A percentile compares a stretch with the other conserved stretches of the same genome.
Evolutionary conservation across 1,140 invertebrate genomes (phyloP).

Genomic region (Parasteatoda tepidariorum): DNA sequence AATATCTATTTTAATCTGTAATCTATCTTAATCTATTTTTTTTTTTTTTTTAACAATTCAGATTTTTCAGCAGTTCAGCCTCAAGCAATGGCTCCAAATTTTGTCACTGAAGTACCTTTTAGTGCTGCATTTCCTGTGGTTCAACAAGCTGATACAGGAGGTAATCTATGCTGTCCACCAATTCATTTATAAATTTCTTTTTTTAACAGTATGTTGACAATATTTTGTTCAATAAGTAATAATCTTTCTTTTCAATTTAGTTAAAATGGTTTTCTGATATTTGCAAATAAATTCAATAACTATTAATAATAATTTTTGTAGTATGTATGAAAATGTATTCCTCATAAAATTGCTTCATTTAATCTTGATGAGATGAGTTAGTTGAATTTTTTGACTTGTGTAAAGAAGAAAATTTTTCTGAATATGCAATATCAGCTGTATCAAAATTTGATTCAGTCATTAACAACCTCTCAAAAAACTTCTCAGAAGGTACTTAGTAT

Average conservation of each 20-base stretch:
- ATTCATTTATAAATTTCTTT: no score
- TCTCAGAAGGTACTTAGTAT: slow-evolving; percentile 94
- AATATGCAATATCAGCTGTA: slow-evolving; percentile 76
- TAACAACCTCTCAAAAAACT: slow-evolving; percentile 83
- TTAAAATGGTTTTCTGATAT: no score
- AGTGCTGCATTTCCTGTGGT: slow-evolving; percentile 30
- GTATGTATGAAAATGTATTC: no score
- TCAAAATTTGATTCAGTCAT: slow-evolving; percentile 82
- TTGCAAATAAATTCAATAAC: no score
- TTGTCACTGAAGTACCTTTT: slow-evolving; percentile 19
- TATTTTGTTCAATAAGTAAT: no score
- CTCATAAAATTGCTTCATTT: no score
- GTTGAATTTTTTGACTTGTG: slow-evolving; percentile 74
- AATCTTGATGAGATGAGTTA: slow-evolving; percentile 84
- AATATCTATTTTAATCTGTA: no score
- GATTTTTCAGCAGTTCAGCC: not conserved
- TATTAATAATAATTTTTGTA: no score
- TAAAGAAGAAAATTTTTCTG: slow-evolving; percentile 71
- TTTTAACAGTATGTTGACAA: no score
- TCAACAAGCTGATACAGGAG: slow-evolving; percentile 6
- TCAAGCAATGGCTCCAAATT: slow-evolving; percentile 6
- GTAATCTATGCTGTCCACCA: no score
- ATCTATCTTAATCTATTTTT: no score
- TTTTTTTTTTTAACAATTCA: not conserved
- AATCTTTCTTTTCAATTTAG: no score